phyloP scores from a whole-genome alignment of 2,888 invertebrate genomes.

The Spatulosminthurus flaviceps region DNA sequence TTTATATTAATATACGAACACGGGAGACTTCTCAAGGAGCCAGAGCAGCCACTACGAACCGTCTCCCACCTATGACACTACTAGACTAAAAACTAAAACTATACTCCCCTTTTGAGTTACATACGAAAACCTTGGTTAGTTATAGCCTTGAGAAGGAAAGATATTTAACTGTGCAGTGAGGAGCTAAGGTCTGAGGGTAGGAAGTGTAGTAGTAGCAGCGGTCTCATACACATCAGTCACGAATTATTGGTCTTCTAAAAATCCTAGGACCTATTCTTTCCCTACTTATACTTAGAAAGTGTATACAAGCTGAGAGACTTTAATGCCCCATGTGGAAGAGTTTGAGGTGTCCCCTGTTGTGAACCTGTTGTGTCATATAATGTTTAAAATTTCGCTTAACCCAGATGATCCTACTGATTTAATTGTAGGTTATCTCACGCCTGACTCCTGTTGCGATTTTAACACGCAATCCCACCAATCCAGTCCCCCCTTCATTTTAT shows the following conservation, averaged over 20 bases:
- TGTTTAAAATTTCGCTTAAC: too few relatives aligned
- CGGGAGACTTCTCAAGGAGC: background rate
- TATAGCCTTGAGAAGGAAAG: too few relatives aligned
- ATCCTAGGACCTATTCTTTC: background rate
- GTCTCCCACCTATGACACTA: too few relatives aligned
- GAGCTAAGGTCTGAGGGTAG: too few relatives aligned
- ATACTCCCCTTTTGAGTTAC: too few relatives aligned
- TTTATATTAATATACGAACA: constrained; percentile 11
- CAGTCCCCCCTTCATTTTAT: background rate
- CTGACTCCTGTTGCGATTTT: background rate
- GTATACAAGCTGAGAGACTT: too few relatives aligned
- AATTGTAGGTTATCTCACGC: constrained; percentile 4
- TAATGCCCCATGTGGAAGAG: background rate
- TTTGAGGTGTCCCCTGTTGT: background rate
- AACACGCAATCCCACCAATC: background rate
- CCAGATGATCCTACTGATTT: constrained; percentile 1
- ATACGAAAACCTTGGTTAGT: too few relatives aligned
- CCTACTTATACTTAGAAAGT: too few relatives aligned
- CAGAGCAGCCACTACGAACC: constrained; percentile 2
- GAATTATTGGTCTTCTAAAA: background rate
- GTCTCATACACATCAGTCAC: too few relatives aligned
- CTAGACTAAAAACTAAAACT: too few relatives aligned
- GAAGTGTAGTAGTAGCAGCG: too few relatives aligned
- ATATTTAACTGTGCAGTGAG: too few relatives aligned
- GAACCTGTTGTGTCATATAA: constrained; percentile 6